Evolutionary conservation across 2,888 invertebrate species (phyloP), one percentile per base, ranked within the genome.

Genomic region (Cistogaster globosa): DNA sequence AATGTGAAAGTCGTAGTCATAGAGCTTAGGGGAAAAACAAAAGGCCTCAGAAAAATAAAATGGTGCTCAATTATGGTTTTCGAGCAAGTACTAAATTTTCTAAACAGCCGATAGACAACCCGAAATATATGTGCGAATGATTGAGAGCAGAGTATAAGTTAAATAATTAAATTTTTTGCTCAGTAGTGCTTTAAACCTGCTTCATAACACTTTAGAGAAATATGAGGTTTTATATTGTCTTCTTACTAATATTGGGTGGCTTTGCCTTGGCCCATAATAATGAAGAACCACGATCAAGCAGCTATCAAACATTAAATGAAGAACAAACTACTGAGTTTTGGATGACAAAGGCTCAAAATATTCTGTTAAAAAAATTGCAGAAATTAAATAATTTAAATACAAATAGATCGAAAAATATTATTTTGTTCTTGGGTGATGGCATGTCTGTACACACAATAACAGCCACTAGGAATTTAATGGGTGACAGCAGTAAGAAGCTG

Each of bases 371-470:
- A 12, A 87, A 87, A 18, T 22, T 87, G 14, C 62, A 83, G 11
- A 69, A 80, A 26, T 26, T 68, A 6, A 62, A 82, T 9, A 22
- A 71, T 0, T 53, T 71, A 3, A 86, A 84, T 62, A 84, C 58
- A 12, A 87, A 86, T n/a, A 84, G 16, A 1, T 87, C 88, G 1
- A 94, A 94, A 89, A 96, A 96, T 91, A 93, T 95, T 16, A 95
- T 96, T 83, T 88, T 96, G 83, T 96, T 96, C 88, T 89, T 96
- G 38, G 96, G 96, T 1, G 96, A 96, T 91, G 96, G 96, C 14
- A 96, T 96, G 96, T 95, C 95, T 0, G 92, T 96, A 16, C 93
- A 95, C 14, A 96, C 96, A 0, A 90, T 96, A 16, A 94, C 95
- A 0, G 95, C 95, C 0, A 94, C 95, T 0, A 92, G 96, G 81